Evolutionary conservation across 2,113 vertebrate genomes (phyloP).

Genomic region (Callipepla californica): DNA sequence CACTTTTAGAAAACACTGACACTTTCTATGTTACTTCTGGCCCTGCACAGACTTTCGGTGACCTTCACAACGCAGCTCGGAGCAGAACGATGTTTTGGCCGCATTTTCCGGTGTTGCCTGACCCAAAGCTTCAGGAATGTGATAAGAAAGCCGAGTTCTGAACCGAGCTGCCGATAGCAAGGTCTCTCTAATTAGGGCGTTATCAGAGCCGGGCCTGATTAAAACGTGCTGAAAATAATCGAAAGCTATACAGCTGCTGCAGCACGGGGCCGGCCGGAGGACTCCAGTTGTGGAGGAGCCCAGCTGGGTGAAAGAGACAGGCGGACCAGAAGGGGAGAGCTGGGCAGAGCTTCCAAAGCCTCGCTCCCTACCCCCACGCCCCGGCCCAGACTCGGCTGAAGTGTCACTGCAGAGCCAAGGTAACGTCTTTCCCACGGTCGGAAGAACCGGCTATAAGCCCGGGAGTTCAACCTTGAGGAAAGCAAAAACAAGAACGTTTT

Average conservation of each 20-base stretch:
- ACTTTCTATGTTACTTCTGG: constrained; percentile 63
- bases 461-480: constrained; percentile 69
- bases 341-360: constrained; percentile 50
- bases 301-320: constrained; percentile 16
- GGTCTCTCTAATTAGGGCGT: constrained; percentile 77
- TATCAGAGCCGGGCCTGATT: constrained; percentile 76
- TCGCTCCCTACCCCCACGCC: constrained; percentile 45
- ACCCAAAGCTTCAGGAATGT: constrained; percentile 72
- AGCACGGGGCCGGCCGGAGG: constrained; percentile 28
- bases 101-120: constrained; percentile 63
- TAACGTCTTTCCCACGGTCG: constrained; percentile 81
- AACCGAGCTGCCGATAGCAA: constrained; percentile 55
- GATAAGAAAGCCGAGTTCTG: constrained; percentile 64
- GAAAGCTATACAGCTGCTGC: constrained; percentile 66
- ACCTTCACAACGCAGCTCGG: constrained; percentile 74
- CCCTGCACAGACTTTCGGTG: constrained; percentile 39
- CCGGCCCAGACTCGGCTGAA: constrained; percentile 60
- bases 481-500: constrained; percentile 3
- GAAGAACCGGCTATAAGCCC: neutral
- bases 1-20: constrained; percentile 37
- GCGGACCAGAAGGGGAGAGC: neutral
- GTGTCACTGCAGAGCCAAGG: constrained; percentile 68
- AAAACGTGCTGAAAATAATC: constrained; percentile 75
- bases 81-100: constrained; percentile 68
- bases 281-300: constrained; percentile 56